Evolutionary conservation across 2,888 invertebrate genomes (phyloP), one percentile per base, ranked within the genome.

Genomic region (Drosophila meridionalis): DNA sequence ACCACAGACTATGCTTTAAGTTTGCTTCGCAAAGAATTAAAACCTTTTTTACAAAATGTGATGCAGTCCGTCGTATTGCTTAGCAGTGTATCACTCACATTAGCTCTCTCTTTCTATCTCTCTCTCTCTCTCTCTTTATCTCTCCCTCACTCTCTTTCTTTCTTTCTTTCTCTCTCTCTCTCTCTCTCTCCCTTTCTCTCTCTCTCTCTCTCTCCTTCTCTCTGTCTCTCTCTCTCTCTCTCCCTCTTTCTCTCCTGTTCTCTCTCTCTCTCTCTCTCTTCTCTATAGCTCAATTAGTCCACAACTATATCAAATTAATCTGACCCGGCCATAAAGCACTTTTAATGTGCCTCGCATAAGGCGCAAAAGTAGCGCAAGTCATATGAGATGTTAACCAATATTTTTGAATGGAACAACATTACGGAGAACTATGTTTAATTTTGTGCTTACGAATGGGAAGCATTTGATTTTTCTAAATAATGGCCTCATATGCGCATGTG

Each of bases 321-420:
- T 56, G 42, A 12, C 3, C 42, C 56, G 11, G 2, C 28, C 75
- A 68, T 76, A 60, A 73, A 76, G 65, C 68, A 70, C 65, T 77
- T 81, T 77, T 84, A 85, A 89, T 86, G 74, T 59, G 28, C 30
- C n/a, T 12, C 72, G 61, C 83, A 87, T 76, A 84, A 79, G 86
- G 84, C 83, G 57, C 45, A 57, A 83, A 81, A 75, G 42, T 45
- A 55, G 69, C 69, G 57, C 61, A 72, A 82, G 74, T 65, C 68
- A 57, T n/a, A 14, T 2, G 58, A 61, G 68, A 80, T 80, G 77
- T 73, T 73, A 78, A 57, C 67, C 73, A 78, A 80, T 87, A 68
- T 73, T 73, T 68, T 52, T 36, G 56, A 64, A 34, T 32, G 55
- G 26, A 30, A 4, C 34, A 63, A 40, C 55, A 73, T 62, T 56